Evolutionary conservation across 2,888 invertebrate genomes (phyloP), one percentile per base, ranked within the genome.

Genomic region (Melieria omissa): DNA sequence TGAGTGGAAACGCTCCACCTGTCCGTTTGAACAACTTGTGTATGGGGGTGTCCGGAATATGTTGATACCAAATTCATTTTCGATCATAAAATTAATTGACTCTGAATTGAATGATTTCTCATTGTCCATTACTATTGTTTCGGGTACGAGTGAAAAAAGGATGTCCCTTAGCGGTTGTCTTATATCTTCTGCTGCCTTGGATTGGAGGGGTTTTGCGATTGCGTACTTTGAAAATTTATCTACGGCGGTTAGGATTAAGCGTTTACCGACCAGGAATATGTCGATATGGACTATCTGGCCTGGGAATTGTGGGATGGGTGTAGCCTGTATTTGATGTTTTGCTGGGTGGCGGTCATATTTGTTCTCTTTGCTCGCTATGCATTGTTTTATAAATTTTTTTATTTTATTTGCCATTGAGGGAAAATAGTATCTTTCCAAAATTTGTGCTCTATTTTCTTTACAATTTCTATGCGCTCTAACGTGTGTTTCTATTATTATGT

Each of bases 111-210:
- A 57, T 29, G 60, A 61, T 52, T 60, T 68, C 29, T 68, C 68
- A 42, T 68, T 68, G 44, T 68, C 68, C 49, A 68, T 68, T 16
- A 68, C 61, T 52, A 68, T 29, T 41, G 57, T 61, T 62, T 68
- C 61, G 5, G 68, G 61, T 46, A 66, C 58, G 10, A 66, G 41
- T 10, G 47, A 6, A 9, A 66, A 66, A 58, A 46, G 58, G 10
- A 66, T 66, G 12, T 66, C 66, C 58, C 66, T 57, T 54, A 66
- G 42, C 12, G 66, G 55, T 66, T 16, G 16, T 16, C 16, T 16
- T 16, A 16, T 16, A 16, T 16, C 16, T 16, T 16, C 16, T 16
- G 16, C 14, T 55, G 55, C 14, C 14, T 55, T 55, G 14, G 55
- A 55, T 55, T 55, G 10, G 14, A 55, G 9, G 14, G 14, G 55